Evolutionary conservation across 2,888 invertebrate species (phyloP).

Genomic region (Tubulanus polymorphus): DNA sequence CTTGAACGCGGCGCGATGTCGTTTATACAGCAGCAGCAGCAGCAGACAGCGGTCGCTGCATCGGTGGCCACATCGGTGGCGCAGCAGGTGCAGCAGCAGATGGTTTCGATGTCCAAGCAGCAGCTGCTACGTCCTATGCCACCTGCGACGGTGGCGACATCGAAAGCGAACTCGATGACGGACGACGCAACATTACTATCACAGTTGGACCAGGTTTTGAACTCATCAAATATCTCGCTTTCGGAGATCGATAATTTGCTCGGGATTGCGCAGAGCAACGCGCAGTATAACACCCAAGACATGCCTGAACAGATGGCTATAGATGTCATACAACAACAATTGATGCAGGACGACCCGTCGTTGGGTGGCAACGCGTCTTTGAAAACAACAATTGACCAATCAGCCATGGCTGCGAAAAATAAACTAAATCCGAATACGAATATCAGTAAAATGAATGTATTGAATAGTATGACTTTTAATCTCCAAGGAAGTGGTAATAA

Average conservation of each 20-base stretch:
- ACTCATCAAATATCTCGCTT: conserved; percentile 25
- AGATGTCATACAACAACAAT: conserved; percentile 81
- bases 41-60: neutral
- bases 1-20: neutral
- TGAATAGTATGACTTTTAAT: no score
- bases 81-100: no score
- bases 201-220: conserved; percentile 38
- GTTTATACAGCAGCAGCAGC: conserved; percentile 13
- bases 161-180: conserved; percentile 12
- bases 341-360: conserved; percentile 66
- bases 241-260: conserved; percentile 30
- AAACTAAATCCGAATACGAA: no score
- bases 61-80: no score
- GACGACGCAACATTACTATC: conserved; percentile 29
- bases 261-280: conserved; percentile 16
- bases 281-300: conserved; percentile 17
- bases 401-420: no score
- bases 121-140: neutral
- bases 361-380: conserved; percentile 8
- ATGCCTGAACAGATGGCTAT: conserved; percentile 73
- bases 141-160: neutral
- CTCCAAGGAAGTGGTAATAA: no score
- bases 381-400: no score
- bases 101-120: neutral
- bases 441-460: no score